Evolutionary conservation across 2,113 vertebrate genomes (phyloP), one percentile per base, ranked within the genome.

Genomic region (Sinocyclocheilus anshuiensis): DNA sequence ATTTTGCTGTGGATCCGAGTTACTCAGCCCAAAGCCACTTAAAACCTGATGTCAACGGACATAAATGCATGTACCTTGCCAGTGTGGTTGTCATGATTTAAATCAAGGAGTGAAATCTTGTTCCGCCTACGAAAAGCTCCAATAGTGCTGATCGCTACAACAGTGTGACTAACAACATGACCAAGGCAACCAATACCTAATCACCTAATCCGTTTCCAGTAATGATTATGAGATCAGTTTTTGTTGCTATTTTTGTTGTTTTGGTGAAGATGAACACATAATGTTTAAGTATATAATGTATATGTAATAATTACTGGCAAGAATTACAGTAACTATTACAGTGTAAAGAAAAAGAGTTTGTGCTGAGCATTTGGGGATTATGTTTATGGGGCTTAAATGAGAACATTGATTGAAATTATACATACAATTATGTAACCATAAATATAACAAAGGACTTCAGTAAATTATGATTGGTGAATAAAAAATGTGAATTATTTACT

Each of bases 41-140:
- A 3, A 80, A 1, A 33, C 88, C 93, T 0, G 94, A 96, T 55
- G 0, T 0, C 0, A 0, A 2, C 0, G 90, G 93, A 18, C 93
- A 61, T 77, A 96, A 93, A 86, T 91, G 94, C 33, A 93, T 97
- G 92, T 97, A 96, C 89, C 87, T 93, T 87, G 94, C 95, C 83
- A 87, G 90, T 84, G 96, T 97, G 48, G 93, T 97, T n/a, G 94
- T 96, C 3, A 96, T 80, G 93, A 95, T n/a, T 95, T 87, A 88
- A 90, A 91, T 65, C 4, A 0, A n/a, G 96, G 96, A 36, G 16
- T 55, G 16, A 42, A 0, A 6, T 1, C 1, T 95, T 65, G 84
- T 90, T 3, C 95, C 96, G 0, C 92, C 93, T 0, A 0, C 18
- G 65, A 96, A 92, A 89, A 61, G 0, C 0, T 0, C 45, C 1